Evolutionary conservation across 2,797 vertebrate genomes (phyloP).

Genomic region (Numenius phaeopus): DNA sequence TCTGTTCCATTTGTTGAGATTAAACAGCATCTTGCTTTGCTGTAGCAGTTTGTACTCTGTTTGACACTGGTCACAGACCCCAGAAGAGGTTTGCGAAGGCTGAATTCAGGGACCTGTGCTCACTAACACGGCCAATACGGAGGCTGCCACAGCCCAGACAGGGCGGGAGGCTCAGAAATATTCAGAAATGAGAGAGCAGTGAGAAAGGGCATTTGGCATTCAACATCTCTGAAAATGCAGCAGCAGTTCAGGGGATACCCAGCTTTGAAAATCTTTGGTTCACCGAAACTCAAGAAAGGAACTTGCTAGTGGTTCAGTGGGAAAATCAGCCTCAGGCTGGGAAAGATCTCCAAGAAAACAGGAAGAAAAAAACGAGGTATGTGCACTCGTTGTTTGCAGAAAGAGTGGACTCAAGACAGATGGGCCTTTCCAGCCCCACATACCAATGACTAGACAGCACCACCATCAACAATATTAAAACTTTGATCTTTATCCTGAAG

Average conservation of each 20-base stretch:
- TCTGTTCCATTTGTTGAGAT: background rate
- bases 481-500: background rate
- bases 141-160: background rate
- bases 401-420: background rate
- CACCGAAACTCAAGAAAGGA: background rate
- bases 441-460: background rate
- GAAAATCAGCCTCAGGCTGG: background rate
- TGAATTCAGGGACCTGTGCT: background rate
- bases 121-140: background rate
- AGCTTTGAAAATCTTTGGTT: background rate
- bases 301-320: background rate
- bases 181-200: background rate
- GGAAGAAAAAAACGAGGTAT: background rate
- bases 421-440: background rate
- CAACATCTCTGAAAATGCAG: background rate
- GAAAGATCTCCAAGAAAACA: background rate
- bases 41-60: background rate
- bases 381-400: background rate
- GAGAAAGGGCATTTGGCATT: background rate
- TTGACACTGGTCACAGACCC: background rate
- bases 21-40: background rate
- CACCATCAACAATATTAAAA: background rate
- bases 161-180: background rate
- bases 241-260: background rate
- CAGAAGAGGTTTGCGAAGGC: background rate